phyloP scores from a whole-genome alignment of 2,888 invertebrate species.

The Malthinus seriepunctatus region DNA sequence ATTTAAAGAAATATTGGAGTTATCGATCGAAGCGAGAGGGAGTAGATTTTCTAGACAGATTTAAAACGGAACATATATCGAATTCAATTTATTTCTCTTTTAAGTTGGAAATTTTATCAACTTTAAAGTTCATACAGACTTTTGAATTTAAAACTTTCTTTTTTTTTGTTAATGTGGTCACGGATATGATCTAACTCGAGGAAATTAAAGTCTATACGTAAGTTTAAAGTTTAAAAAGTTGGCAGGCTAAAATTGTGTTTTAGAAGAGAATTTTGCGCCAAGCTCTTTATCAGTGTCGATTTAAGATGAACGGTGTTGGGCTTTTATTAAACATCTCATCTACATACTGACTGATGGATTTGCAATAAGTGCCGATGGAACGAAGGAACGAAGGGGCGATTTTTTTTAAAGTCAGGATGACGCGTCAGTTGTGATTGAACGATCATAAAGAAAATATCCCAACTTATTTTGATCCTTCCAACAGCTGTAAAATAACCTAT shows the following conservation, averaged over 20 bases:
- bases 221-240: conserved; percentile 18
- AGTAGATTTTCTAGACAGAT: not conserved
- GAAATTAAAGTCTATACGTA: conserved; percentile 19
- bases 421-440: conserved; percentile 31
- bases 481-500: conserved; percentile 21
- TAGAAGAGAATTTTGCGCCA: conserved; percentile 15
- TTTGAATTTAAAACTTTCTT: not conserved
- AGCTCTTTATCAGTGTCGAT: conserved; percentile 24
- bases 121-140: conserved; percentile 2
- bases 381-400: conserved; percentile 6
- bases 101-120: conserved; percentile 9
- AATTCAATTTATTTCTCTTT: not conserved
- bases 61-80: not conserved
- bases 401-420: conserved; percentile 20
- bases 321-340: conserved; percentile 47
- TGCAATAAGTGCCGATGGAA: conserved; percentile 37
- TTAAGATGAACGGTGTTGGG: conserved; percentile 27
- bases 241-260: conserved; percentile 6
- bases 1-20: conserved; percentile 10
- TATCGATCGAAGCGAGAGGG: conserved; percentile 1
- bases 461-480: conserved; percentile 19
- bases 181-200: conserved; percentile 12
- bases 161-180: conserved; percentile 12
- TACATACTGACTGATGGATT: conserved; percentile 45
- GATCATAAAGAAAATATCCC: conserved; percentile 24